Evolutionary conservation across 2,888 invertebrate genomes (phyloP).

Genomic region (Mimachlamys varia): DNA sequence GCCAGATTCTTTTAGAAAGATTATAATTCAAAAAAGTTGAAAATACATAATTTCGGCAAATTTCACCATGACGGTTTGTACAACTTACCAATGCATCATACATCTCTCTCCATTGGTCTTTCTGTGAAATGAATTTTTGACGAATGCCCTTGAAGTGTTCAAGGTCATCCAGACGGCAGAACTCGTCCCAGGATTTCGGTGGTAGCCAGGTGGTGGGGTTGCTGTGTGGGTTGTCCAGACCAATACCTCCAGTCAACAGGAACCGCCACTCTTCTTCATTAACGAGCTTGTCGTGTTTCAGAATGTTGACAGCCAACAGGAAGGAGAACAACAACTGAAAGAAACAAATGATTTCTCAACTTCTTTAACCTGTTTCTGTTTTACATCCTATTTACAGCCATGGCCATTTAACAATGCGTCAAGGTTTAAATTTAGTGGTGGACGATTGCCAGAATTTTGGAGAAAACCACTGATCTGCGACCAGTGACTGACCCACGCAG

Average conservation of each 20-base stretch:
- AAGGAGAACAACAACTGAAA: conserved; percentile 82
- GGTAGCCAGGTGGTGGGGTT: conserved; percentile 94
- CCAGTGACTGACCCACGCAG: no score
- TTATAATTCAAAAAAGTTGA: no score
- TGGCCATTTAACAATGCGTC: no score
- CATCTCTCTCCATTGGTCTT: conserved; percentile 85
- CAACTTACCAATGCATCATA: conserved; percentile 85
- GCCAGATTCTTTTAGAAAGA: no score
- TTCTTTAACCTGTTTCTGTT: no score
- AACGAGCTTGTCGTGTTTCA: conserved; percentile 80
- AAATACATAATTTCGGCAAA: no score
- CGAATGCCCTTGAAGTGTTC: conserved; percentile 77
- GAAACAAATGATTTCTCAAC: conserved; percentile 35
- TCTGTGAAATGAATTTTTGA: conserved; percentile 78
- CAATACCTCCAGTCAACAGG: conserved; percentile 92
- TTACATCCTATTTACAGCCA: no score
- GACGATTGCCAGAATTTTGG: no score
- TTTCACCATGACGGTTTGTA: no score
- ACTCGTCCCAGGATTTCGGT: conserved; percentile 86
- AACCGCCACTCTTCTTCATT: conserved; percentile 91
- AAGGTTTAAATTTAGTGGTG: no score
- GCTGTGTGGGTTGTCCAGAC: conserved; percentile 88
- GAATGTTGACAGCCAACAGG: conserved; percentile 81
- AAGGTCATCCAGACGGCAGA: conserved; percentile 80
- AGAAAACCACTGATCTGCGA: no score